Conservation (phyloP, 2,113 vertebrate species). For the Hippocampus mohnikei region DNA sequence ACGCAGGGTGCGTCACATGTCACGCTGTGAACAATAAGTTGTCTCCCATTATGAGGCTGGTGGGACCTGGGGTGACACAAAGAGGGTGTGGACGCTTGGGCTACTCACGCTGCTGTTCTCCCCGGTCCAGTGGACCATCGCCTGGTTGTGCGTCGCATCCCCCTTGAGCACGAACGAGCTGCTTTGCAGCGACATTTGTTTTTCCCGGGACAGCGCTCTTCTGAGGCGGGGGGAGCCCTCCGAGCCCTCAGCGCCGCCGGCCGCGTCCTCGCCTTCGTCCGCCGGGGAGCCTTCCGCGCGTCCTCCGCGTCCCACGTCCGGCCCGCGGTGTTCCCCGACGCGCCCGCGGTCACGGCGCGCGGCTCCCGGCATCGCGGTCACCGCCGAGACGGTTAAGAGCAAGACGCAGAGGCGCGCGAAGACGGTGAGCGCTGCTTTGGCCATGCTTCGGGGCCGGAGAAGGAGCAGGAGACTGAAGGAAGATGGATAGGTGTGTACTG, state of each 20-base stretch:
- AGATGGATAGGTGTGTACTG: slow-evolving; percentile 71
- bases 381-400: slow-evolving; percentile 51
- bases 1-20: slow-evolving; percentile 9
- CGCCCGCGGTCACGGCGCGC: slow-evolving; percentile 62
- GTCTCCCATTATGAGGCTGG: slow-evolving; percentile 25
- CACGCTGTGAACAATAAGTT: slow-evolving; percentile 43
- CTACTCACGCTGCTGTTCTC: slow-evolving; percentile 98
- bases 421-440: slow-evolving; percentile 44
- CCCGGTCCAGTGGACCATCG: slow-evolving; percentile 98
- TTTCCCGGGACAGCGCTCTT: slow-evolving; percentile 75
- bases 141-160: slow-evolving; percentile 96
- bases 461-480: slow-evolving; percentile 65
- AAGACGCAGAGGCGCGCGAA: slow-evolving; percentile 58
- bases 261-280: slow-evolving; percentile 30
- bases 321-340: slow-evolving; percentile 41
- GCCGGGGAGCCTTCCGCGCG: slow-evolving; percentile 38
- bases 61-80: slow-evolving; percentile 25
- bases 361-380: slow-evolving; percentile 65
- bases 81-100: not conserved
- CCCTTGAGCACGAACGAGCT: slow-evolving; percentile 95
- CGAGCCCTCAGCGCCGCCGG: slow-evolving; percentile 8
- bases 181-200: slow-evolving; percentile 82
- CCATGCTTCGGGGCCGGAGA: slow-evolving; percentile 71
- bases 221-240: slow-evolving; percentile 60
- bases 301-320: slow-evolving; percentile 43